phyloP scores from a whole-genome alignment of 2,888 invertebrate genomes.

The Mythimna loreyi region DNA sequence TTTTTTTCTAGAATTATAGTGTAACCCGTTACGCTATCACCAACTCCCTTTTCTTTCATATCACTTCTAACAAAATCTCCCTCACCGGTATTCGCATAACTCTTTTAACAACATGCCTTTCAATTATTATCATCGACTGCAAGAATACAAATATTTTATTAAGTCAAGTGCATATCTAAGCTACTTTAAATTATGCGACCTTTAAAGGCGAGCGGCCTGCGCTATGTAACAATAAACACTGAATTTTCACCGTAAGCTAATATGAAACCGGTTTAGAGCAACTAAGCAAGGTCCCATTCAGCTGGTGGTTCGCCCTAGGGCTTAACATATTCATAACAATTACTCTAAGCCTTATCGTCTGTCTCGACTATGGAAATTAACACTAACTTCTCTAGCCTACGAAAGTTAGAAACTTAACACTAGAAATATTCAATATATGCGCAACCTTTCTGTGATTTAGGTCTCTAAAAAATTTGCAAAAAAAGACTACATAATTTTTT shows the following conservation, averaged over 20 bases:
- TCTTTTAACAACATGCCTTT: no score
- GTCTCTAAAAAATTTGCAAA: neutral
- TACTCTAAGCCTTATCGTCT: slow-evolving; percentile 37
- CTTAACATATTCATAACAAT: slow-evolving; percentile 58
- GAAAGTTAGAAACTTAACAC: neutral
- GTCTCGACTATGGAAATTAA: slow-evolving; percentile 32
- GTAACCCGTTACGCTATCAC: no score
- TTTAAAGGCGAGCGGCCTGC: slow-evolving; percentile 72
- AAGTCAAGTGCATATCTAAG: slow-evolving; percentile 26
- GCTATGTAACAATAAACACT: slow-evolving; percentile 62
- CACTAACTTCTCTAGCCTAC: slow-evolving; percentile 10
- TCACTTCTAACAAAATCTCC: no score
- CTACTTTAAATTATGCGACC: slow-evolving; percentile 65
- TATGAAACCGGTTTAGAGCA: slow-evolving; percentile 56
- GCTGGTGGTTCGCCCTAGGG: slow-evolving; percentile 34
- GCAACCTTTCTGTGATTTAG: neutral
- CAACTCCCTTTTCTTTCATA: no score
- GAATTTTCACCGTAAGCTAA: slow-evolving; percentile 58
- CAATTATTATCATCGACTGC: slow-evolving; percentile 10
- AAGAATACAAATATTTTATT: slow-evolving; percentile 31
- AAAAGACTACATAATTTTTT: neutral
- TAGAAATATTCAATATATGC: neutral
- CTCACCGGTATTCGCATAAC: no score
- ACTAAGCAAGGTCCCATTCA: slow-evolving; percentile 53
- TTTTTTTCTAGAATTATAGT: no score